Conservation (phyloP, 2,113 vertebrate genomes). For the Lepidothrix coronata region DNA sequence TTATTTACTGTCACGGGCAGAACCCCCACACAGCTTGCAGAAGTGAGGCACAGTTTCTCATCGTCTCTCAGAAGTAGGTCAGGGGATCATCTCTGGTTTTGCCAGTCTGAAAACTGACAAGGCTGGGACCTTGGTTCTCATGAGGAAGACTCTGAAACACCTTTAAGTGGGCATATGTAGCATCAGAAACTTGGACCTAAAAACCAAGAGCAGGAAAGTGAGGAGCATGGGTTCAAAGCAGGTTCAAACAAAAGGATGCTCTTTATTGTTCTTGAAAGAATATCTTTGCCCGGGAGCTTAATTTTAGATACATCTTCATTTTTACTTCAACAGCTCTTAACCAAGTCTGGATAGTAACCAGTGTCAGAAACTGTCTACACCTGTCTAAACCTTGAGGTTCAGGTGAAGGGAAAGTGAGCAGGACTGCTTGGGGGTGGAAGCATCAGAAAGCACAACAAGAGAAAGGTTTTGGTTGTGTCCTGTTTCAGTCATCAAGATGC, state of each 20-base stretch:
- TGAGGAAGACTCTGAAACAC: conserved; percentile 57
- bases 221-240: background rate
- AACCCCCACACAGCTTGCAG: background rate
- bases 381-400: background rate
- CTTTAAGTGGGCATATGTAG: conserved; percentile 53
- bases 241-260: background rate
- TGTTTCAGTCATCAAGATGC: background rate
- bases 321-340: background rate
- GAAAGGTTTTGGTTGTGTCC: background rate
- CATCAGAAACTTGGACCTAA: conserved; percentile 65
- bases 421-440: background rate
- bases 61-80: conserved; percentile 55
- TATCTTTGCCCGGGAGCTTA: background rate
- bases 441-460: background rate
- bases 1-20: background rate
- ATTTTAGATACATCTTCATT: background rate
- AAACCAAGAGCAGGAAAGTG: background rate
- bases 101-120: conserved; percentile 30
- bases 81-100: conserved; percentile 75
- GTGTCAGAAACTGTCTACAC: background rate
- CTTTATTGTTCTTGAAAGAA: background rate
- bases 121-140: background rate
- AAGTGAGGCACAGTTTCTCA: background rate
- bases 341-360: background rate
- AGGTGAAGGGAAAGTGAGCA: background rate